These are phyloP conservation scores for Leptatherina wallacei DNA, from an alignment of 2,797 vertebrate species.

Conservation along the genomic window DNA sequence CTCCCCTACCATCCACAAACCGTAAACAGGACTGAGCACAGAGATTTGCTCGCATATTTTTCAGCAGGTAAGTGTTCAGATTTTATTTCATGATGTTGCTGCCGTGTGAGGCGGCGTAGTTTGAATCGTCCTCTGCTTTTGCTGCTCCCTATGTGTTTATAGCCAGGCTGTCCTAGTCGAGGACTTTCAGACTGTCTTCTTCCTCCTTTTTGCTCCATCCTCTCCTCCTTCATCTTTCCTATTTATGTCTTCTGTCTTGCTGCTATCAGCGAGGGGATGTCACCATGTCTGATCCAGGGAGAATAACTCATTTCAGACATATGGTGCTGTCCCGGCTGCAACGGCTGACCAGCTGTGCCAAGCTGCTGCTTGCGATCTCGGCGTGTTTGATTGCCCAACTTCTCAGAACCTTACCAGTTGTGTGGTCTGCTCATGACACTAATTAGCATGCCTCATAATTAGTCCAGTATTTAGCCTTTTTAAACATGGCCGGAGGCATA, in stretches of 20 bases:
- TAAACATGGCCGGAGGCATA: conserved; percentile 9
- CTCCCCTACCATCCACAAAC: conserved; percentile 8
- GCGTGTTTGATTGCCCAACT: conserved; percentile 26
- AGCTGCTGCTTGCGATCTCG: conserved; percentile 10
- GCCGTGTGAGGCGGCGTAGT: neutral
- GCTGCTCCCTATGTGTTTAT: conserved; percentile 17
- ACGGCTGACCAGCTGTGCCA: conserved; percentile 36
- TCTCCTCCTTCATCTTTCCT: neutral
- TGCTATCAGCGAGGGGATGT: conserved; percentile 31
- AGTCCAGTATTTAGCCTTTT: conserved; percentile 8
- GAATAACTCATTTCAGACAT: conserved; percentile 24
- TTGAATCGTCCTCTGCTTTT: conserved; percentile 6
- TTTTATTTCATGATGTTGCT: neutral
- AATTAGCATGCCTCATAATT: conserved; percentile 22
- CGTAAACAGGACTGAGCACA: conserved; percentile 35
- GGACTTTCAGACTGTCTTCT: conserved; percentile 14
- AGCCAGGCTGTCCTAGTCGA: conserved; percentile 9
- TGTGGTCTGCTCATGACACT: conserved; percentile 12
- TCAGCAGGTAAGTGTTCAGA: conserved; percentile 68
- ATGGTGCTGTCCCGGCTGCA: conserved; percentile 16
- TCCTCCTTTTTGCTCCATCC: neutral
- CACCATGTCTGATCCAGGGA: conserved; percentile 13
- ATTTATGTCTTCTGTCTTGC: conserved; percentile 4
- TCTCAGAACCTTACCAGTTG: conserved; percentile 11
- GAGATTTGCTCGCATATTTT: conserved; percentile 39